Evolutionary conservation across 2,888 invertebrate species (phyloP).

Genomic region (Sinohyriopsis cumingii): DNA sequence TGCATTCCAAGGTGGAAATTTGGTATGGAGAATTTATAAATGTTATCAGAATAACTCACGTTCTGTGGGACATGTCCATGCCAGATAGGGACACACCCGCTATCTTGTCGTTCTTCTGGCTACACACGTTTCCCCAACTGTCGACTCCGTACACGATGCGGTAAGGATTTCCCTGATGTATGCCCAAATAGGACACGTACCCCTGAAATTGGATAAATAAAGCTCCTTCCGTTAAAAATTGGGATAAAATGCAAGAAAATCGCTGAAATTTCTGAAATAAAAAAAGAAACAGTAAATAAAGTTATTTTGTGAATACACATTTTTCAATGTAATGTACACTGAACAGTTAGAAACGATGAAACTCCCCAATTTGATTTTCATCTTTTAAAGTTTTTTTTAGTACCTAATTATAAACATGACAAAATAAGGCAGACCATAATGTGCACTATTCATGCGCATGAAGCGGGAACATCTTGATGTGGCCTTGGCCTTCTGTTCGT

Average conservation of each 20-base stretch:
- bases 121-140: constrained; percentile 82
- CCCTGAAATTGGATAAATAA: constrained; percentile 38
- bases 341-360: no score
- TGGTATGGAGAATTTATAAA: background rate
- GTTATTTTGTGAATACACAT: no score
- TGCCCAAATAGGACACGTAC: constrained; percentile 47
- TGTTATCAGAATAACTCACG: constrained; percentile 40
- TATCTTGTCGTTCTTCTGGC: constrained; percentile 83
- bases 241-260: background rate
- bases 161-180: constrained; percentile 50
- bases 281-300: no score
- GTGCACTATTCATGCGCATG: no score
- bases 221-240: background rate
- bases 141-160: constrained; percentile 59
- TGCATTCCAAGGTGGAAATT: background rate
- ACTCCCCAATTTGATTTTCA: no score
- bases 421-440: no score
- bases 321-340: no score
- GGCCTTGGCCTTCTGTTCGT: no score
- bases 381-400: no score
- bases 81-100: constrained; percentile 84
- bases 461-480: no score
- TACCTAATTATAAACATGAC: no score
- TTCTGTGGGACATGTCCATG: constrained; percentile 78
- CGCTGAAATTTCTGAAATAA: no score